Conservation (phyloP, 2,113 vertebrate genomes). For the Hyla sarda region DNA sequence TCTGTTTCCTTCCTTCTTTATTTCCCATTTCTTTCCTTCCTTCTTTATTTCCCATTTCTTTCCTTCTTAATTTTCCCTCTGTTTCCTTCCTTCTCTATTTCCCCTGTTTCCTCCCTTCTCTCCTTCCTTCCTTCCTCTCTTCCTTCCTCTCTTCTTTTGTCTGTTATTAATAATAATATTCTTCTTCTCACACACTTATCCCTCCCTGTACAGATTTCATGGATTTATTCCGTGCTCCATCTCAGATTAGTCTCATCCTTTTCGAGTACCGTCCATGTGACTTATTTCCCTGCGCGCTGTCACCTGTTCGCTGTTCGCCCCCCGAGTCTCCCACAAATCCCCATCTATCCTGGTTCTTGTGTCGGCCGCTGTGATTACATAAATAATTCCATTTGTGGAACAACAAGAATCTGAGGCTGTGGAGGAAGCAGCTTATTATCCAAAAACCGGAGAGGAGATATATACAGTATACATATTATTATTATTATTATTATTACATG, state of each 20-base stretch:
- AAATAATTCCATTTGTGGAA: conserved; percentile 11
- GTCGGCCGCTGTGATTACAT: neutral
- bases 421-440: conserved; percentile 13
- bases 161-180: no score
- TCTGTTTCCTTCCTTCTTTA: no score
- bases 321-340: neutral
- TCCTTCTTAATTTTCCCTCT: neutral
- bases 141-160: no score
- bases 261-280: no score
- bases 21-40: neutral
- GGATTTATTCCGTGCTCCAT: neutral
- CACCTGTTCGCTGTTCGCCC: neutral
- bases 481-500: no score
- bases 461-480: no score
- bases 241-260: no score
- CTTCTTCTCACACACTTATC: no score
- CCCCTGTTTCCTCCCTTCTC: neutral
- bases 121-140: neutral
- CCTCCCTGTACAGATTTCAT: no score
- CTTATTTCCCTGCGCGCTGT: no score
- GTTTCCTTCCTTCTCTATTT: no score
- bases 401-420: neutral
- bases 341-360: neutral
- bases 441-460: no score
- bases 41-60: neutral